phyloP scores from a whole-genome alignment of 2,113 vertebrate genomes.

The Cephalopholis sonnerati region DNA sequence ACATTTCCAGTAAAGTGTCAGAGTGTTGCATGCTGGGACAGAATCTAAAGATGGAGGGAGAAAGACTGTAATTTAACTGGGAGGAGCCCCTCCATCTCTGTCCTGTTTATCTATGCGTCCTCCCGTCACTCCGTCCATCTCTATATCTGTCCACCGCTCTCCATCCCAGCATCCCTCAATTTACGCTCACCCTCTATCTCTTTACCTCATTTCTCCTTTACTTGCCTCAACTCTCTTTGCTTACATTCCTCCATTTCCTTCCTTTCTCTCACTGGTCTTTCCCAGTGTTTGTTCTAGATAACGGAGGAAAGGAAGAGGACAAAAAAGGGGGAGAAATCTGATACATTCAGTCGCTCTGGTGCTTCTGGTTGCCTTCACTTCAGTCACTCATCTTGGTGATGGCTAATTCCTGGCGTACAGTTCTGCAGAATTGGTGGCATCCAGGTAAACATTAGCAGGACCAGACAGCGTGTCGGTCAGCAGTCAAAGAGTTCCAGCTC shows the following conservation, averaged over 20 bases:
- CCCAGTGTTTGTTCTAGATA: conserved; percentile 61
- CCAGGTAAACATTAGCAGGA: conserved; percentile 13
- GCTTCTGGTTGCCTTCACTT: conserved; percentile 20
- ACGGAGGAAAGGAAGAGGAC: conserved; percentile 24
- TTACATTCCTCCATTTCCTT: neutral
- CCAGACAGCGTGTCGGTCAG: neutral
- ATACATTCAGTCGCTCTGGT: conserved; percentile 64
- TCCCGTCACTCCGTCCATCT: conserved; percentile 4
- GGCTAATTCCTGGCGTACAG: neutral
- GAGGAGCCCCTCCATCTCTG: conserved; percentile 44
- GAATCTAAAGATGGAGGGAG: conserved; percentile 72
- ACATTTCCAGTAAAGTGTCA: conserved; percentile 75
- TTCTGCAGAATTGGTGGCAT: neutral
- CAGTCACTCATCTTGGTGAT: neutral
- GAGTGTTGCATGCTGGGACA: conserved; percentile 74
- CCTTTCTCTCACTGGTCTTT: neutral
- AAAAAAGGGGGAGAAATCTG: conserved; percentile 14
- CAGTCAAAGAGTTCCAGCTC: conserved; percentile 45
- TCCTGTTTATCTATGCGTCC: conserved; percentile 47
- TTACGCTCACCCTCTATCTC: conserved; percentile 5
- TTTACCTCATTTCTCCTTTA: conserved; percentile 1
- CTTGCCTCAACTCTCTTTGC: neutral
- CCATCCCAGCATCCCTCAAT: neutral
- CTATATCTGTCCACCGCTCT: conserved; percentile 7
- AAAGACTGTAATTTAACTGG: conserved; percentile 73